phyloP scores from a whole-genome alignment of 2,113 vertebrate genomes.

The Ursus arctos region DNA sequence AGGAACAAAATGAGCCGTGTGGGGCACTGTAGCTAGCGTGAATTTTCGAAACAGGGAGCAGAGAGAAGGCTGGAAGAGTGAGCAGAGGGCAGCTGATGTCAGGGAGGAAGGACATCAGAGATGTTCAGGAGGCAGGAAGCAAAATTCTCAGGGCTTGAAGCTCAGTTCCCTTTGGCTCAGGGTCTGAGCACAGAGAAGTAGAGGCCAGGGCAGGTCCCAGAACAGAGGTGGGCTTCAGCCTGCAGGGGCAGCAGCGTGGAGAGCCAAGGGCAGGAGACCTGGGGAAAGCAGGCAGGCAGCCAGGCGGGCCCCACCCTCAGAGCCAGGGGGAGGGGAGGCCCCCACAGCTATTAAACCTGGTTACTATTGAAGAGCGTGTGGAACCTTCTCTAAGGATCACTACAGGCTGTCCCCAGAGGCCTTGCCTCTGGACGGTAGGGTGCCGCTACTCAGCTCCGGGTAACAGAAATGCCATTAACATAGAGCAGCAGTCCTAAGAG shows the following conservation, averaged over 20 bases:
- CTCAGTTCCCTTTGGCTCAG: background rate
- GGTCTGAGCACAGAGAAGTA: background rate
- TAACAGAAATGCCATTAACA: background rate
- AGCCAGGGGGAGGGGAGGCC: background rate
- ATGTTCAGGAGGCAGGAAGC: background rate
- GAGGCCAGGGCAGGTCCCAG: background rate
- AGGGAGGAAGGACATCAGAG: background rate
- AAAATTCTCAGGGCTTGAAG: background rate
- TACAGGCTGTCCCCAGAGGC: conserved; percentile 29
- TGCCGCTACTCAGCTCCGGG: background rate
- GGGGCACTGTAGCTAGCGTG: fast-evolving
- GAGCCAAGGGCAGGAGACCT: background rate
- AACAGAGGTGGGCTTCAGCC: background rate
- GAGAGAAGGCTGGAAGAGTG: background rate
- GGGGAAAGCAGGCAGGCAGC: background rate
- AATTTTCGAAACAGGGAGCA: background rate
- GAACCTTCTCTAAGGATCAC: background rate
- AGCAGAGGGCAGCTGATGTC: background rate
- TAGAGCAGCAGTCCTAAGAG: background rate
- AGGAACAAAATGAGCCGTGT: background rate
- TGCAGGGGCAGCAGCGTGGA: background rate
- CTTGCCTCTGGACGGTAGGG: background rate
- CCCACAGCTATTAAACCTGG: background rate
- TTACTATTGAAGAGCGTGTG: background rate
- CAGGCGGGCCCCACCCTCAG: background rate